Evolutionary conservation across 2,797 vertebrate species (phyloP).

Genomic region (Alectoris magna): DNA sequence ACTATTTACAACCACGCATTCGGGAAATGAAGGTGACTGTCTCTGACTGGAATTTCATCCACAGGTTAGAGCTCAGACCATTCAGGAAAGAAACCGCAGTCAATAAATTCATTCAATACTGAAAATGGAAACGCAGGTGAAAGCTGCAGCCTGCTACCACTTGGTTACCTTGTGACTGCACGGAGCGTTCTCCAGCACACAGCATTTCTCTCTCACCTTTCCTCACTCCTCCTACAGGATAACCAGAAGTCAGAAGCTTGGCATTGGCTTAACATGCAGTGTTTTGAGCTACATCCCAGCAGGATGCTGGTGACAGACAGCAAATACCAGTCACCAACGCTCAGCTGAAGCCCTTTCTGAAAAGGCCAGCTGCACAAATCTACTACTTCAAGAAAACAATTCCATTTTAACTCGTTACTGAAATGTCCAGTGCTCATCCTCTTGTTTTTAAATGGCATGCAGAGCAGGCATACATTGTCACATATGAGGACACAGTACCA

Average conservation of each 20-base stretch:
- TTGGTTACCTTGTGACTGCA: not conserved
- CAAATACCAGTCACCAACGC: not conserved
- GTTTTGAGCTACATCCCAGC: not conserved
- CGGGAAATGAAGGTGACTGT: slow-evolving; percentile 41
- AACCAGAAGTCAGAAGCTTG: not conserved
- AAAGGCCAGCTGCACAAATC: not conserved
- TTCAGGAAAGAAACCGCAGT: not conserved
- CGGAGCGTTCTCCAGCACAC: not conserved
- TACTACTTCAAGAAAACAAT: not conserved
- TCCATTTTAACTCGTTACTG: not conserved
- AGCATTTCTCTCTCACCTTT: not conserved
- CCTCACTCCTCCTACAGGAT: slow-evolving; percentile 3
- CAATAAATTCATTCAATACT: slow-evolving; percentile 23
- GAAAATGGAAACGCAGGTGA: slow-evolving; percentile 16
- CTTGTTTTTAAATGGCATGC: not conserved
- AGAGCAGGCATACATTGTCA: not conserved
- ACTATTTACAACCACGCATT: not conserved
- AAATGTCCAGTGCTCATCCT: not conserved
- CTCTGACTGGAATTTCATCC: slow-evolving; percentile 63
- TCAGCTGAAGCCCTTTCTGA: not conserved
- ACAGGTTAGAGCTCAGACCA: not conserved
- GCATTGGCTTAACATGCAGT: not conserved
- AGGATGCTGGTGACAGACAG: not conserved
- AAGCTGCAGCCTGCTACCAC: not conserved
- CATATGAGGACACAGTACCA: too few species aligned